Conservation (phyloP, 2,113 vertebrate species). For the Vulpes vulpes region DNA sequence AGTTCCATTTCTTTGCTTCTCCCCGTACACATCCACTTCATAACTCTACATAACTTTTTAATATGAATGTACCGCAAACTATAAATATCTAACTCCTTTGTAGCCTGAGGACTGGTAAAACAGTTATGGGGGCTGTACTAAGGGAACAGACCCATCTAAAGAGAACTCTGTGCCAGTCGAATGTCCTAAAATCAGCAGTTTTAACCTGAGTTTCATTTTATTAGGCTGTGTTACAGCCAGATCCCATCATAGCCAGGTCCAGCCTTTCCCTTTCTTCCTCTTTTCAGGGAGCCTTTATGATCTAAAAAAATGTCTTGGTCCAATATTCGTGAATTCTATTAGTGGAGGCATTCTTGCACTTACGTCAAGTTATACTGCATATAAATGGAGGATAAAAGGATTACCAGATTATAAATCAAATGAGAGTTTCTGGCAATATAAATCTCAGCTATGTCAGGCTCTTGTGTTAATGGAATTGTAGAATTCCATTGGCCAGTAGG, state of each 20-base stretch:
- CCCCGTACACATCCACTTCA: not conserved
- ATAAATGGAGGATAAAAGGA: slow-evolving; percentile 92
- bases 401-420: slow-evolving; percentile 91
- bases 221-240: slow-evolving; percentile 37
- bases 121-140: not conserved
- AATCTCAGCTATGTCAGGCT: slow-evolving; percentile 88
- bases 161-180: not conserved
- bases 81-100: slow-evolving; percentile 54
- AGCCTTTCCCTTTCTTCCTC: not conserved
- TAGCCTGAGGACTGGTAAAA: slow-evolving; percentile 54
- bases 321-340: slow-evolving; percentile 88
- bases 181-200: slow-evolving; percentile 56
- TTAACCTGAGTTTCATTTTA: slow-evolving; percentile 37
- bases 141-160: not conserved
- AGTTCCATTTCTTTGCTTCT: not conserved
- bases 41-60: slow-evolving; percentile 63
- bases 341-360: slow-evolving; percentile 89
- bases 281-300: slow-evolving; percentile 85
- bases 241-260: not conserved
- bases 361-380: slow-evolving; percentile 90
- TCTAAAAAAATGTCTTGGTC: slow-evolving; percentile 86
- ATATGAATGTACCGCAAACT: slow-evolving; percentile 56
- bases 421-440: slow-evolving; percentile 89
- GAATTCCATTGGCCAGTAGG: slow-evolving; percentile 90
- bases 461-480: slow-evolving; percentile 89